Conservation (phyloP, 1,140 invertebrate species). For the Littorina saxatilis region DNA sequence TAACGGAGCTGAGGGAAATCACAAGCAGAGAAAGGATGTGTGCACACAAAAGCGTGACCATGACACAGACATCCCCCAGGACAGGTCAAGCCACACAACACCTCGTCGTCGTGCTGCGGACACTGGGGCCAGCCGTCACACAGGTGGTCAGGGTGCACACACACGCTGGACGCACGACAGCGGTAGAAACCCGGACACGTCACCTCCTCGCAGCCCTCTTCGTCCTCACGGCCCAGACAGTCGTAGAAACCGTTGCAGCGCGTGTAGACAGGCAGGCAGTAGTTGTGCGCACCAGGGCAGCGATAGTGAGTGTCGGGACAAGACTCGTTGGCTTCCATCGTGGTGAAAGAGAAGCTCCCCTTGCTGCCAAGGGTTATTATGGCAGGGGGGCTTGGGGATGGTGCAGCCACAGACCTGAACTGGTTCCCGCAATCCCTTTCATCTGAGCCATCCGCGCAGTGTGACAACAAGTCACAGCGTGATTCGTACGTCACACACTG, state of each 20-base stretch:
- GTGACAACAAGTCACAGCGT: background rate
- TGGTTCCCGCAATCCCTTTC: background rate
- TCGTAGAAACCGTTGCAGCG: too few relatives aligned
- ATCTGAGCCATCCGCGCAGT: background rate
- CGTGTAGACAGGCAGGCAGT: constrained; percentile 12
- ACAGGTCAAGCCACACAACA: background rate
- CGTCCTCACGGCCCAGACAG: too few relatives aligned
- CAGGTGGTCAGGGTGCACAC: too few relatives aligned
- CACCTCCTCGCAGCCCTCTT: too few relatives aligned
- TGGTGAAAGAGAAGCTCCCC: background rate
- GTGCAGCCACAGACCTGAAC: background rate
- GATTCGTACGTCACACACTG: background rate
- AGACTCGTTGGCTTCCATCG: background rate
- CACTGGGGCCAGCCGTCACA: too few relatives aligned
- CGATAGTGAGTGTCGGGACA: constrained; percentile 7
- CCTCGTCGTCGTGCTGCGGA: too few relatives aligned
- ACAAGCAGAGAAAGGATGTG: constrained; percentile 7
- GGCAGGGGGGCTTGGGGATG: background rate
- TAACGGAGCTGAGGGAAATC: too few relatives aligned
- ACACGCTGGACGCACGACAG: too few relatives aligned
- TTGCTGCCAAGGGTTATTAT: background rate
- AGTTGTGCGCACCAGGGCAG: background rate
- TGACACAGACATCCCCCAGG: background rate
- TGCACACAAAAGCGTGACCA: background rate
- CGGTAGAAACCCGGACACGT: too few relatives aligned